Evolutionary conservation across 2,797 vertebrate genomes (phyloP), one percentile per base, ranked within the genome.

Genomic region (Merluccius polli): DNA sequence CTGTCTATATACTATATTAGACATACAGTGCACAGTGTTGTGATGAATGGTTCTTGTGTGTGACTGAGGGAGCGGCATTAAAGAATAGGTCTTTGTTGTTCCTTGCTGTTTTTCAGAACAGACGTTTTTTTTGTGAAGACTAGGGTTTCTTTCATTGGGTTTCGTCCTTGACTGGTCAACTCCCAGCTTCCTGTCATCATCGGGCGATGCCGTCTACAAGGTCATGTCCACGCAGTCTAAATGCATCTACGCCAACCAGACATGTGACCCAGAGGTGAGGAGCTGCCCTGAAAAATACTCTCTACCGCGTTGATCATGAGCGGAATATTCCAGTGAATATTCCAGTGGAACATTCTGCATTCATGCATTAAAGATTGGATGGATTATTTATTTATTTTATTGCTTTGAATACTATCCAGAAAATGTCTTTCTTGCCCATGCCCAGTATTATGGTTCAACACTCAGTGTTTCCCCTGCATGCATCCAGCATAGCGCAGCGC

Each of bases 171-270:
- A 93, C 89, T 72, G 6, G 3, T 68, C 59, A 79, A 1, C 15
- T 31, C 75, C 74, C 84, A 99, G 98, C 81, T 98, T 97, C 85
- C 92, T 99, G 89, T 95, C 96, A 41, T 97, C 98, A 3, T 98
- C 97, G 73, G 97, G 97, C 33, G 90, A 95, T 48, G 92, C 97
- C 6, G 86, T 98, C 41, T 99, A 98, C 89, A 98, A 96, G 94
- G 94, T 99, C 77, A 92, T 95, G 86, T 91, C 94, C 35, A 87
- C 93, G 83, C 92, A 94, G 24, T 91, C 94, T 12, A 85, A 89
- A 33, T 99, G 97, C 92, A 90, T 94, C 79, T 94, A 97, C 85
- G 93, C 93, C 85, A 97, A 97, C 89, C 80, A 91, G 85, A 96
- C 94, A 70, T 99, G 97, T 90, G 88, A 92, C 83, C 97, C 96